A percentile compares a stretch with the other conserved stretches of the same genome.
phyloP scores from a whole-genome alignment of 2,113 vertebrate species.

The Corvus hawaiiensis region DNA sequence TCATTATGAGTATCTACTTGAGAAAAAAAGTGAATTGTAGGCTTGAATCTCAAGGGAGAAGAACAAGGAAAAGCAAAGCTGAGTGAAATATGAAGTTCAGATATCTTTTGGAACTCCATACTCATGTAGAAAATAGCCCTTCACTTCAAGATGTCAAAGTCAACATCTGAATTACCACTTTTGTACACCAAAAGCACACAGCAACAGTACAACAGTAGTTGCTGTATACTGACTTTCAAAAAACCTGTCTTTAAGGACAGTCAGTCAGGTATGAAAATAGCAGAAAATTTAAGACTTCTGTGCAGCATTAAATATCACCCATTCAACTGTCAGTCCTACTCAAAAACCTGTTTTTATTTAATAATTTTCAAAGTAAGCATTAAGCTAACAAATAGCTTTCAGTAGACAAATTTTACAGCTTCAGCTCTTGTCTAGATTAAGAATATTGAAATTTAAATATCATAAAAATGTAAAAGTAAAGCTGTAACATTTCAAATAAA shows the following conservation, averaged over 20 bases:
- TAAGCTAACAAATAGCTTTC: neutral
- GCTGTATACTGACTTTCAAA: neutral
- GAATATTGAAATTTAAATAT: neutral
- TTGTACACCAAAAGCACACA: neutral
- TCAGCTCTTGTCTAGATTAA: neutral
- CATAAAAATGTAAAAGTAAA: neutral
- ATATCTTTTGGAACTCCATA: neutral
- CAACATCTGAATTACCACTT: neutral
- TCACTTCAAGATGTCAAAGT: neutral
- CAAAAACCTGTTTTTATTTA: neutral
- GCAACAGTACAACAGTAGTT: neutral
- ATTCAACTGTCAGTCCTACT: neutral
- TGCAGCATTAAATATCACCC: neutral
- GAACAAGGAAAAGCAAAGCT: neutral
- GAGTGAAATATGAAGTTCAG: neutral
- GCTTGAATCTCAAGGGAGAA: neutral
- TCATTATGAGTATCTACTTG: neutral
- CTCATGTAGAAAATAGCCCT: neutral
- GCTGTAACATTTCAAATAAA: neutral
- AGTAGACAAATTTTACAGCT: neutral
- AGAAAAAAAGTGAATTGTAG: neutral
- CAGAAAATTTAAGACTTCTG: neutral
- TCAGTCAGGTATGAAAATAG: neutral
- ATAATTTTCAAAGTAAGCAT: neutral
- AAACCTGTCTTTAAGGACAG: neutral